Conservation (phyloP, 2,888 invertebrate species). For the Chrysodeixis includens region DNA sequence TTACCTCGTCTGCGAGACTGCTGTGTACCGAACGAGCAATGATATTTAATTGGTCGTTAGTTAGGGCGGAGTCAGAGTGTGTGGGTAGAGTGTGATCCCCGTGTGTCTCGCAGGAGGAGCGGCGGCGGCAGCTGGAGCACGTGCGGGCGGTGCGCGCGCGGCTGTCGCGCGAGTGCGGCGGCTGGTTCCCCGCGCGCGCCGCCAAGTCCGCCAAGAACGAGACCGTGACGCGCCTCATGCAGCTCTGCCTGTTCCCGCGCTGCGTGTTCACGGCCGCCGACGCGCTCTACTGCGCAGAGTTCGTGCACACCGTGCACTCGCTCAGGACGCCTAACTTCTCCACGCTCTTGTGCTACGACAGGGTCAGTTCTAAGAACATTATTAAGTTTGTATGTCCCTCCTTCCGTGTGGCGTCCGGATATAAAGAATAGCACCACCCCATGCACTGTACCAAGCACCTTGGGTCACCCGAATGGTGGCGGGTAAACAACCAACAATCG, state of each 20-base stretch:
- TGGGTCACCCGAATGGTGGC: too few relatives aligned
- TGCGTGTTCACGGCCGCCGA: constrained; percentile 99
- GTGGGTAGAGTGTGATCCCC: too few relatives aligned
- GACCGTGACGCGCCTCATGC: constrained; percentile 98
- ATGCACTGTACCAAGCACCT: too few relatives aligned
- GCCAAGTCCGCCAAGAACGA: constrained; percentile 98
- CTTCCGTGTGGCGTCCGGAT: too few relatives aligned
- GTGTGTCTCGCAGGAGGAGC: constrained; percentile 97
- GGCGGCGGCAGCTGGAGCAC: constrained; percentile 97
- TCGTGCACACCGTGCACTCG: constrained; percentile 98
- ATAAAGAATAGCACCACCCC: too few relatives aligned
- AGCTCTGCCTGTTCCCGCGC: constrained; percentile 98
- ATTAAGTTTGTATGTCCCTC: too few relatives aligned
- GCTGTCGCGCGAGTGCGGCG: constrained; percentile 93
- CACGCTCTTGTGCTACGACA: constrained; percentile 98
- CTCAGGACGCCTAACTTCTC: constrained; percentile 99
- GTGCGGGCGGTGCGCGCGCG: constrained; percentile 95
- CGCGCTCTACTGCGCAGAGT: constrained; percentile 99
- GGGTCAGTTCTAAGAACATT: constrained; percentile 90
- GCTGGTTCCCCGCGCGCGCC: constrained; percentile 95
- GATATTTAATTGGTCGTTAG: too few relatives aligned
- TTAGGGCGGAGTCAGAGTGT: too few relatives aligned
- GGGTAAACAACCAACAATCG: too few relatives aligned
- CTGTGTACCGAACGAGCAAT: too few relatives aligned
- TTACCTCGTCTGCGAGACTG: too few relatives aligned